phyloP scores from a whole-genome alignment of 2,888 invertebrate genomes.

The Mesorhabditis sp. region DNA sequence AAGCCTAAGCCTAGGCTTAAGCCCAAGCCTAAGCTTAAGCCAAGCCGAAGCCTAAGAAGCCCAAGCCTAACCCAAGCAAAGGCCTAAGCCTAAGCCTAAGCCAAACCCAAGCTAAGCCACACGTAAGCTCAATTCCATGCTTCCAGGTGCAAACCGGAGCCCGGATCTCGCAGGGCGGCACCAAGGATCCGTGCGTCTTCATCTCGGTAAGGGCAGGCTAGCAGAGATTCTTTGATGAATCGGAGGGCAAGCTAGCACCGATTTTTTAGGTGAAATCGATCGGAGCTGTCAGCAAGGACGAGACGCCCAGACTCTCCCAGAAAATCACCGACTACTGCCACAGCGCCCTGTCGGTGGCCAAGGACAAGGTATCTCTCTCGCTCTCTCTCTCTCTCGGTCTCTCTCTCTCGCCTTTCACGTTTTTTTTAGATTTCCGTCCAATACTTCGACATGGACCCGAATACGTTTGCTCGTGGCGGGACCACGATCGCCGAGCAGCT shows the following conservation, averaged over 20 bases:
- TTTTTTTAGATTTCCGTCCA: not conserved
- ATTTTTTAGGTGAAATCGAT: constrained; percentile 1
- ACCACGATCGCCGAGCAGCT: not conserved
- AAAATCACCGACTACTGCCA: not conserved
- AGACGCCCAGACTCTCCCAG: not conserved
- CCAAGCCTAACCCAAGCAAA: not conserved
- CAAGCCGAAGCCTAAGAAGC: not conserved
- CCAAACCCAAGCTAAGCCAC: too few species aligned
- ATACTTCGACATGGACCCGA: not conserved
- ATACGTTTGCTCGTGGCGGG: constrained; percentile 1
- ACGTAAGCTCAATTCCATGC: too few species aligned
- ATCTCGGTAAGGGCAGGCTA: too few species aligned
- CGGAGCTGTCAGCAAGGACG: not conserved
- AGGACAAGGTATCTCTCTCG: not conserved
- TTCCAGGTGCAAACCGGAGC: too few species aligned
- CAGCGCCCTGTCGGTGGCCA: not conserved
- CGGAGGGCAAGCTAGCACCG: too few species aligned
- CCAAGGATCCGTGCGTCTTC: too few species aligned
- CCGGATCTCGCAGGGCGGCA: too few species aligned
- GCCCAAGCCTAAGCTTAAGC: not conserved
- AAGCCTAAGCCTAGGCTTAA: not conserved
- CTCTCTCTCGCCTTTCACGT: not conserved
- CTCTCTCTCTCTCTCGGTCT: not conserved
- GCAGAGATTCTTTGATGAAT: too few species aligned
- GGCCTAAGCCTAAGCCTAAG: not conserved